Conservation (phyloP, 1,140 invertebrate genomes). For the Temnothorax curvispinosus region DNA sequence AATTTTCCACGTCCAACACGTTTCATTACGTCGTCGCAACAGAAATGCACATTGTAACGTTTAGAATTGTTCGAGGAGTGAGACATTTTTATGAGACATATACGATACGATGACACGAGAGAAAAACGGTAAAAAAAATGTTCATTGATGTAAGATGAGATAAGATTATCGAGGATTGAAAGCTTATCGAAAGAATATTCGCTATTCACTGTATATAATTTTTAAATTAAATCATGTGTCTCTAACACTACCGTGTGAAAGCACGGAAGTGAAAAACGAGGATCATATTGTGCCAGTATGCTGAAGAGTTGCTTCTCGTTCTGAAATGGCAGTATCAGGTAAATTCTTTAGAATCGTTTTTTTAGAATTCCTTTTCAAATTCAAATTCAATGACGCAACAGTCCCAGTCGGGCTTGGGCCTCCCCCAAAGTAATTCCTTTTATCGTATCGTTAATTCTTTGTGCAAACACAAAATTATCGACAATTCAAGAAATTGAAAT, state of each 20-base stretch:
- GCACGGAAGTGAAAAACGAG: background rate
- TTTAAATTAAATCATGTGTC: background rate
- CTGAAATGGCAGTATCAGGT: background rate
- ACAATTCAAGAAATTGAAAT: background rate
- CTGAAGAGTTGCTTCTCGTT: background rate
- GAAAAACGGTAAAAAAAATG: background rate
- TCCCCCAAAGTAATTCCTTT: background rate
- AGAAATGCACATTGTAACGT: background rate
- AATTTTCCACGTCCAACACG: background rate
- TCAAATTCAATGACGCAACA: no score
- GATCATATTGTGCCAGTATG: background rate
- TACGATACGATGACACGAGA: background rate
- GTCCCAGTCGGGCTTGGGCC: no score
- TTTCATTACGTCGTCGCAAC: background rate
- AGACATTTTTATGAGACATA: background rate
- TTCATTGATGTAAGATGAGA: slow-evolving; percentile 7
- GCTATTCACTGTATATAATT: slow-evolving; percentile 15
- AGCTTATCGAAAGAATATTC: slow-evolving; percentile 31
- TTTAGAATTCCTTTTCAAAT: background rate
- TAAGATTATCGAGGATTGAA: slow-evolving; percentile 22
- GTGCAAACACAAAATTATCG: background rate
- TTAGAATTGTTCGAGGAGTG: slow-evolving; percentile 25
- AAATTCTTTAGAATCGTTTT: background rate
- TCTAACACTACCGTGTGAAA: background rate
- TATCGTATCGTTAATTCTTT: background rate